These are phyloP conservation scores for Pseudoatta argentina DNA, from an alignment of 1,140 invertebrate species.

Conservation along the genomic window DNA sequence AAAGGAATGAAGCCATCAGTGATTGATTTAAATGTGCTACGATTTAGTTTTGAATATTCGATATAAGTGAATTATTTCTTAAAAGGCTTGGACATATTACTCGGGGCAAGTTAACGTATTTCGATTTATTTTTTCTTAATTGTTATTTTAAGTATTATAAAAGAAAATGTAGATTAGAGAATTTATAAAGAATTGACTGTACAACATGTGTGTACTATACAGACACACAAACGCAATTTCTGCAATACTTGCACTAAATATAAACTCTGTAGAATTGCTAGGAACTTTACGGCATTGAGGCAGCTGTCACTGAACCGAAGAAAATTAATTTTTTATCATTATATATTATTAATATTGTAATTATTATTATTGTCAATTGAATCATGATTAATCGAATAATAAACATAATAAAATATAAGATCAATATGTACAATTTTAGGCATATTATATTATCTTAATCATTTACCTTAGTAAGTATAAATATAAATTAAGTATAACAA, in stretches of 20 bases:
- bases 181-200: conserved; percentile 32
- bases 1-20: not conserved
- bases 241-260: conserved; percentile 57
- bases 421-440: conserved; percentile 75
- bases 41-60: conserved; percentile 30
- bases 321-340: conserved; percentile 84
- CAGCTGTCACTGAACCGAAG: conserved; percentile 85
- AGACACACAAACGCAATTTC: conserved; percentile 37
- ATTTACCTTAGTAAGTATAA: not conserved
- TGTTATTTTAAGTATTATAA: conserved; percentile 25
- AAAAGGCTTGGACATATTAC: conserved; percentile 5
- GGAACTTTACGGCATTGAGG: conserved; percentile 85
- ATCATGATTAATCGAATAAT: conserved; percentile 78
- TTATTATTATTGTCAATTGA: conserved; percentile 77
- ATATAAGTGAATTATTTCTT: conserved; percentile 23
- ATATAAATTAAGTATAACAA: not conserved
- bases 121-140: conserved; percentile 14
- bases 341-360: conserved; percentile 64
- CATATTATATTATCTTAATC: conserved; percentile 6
- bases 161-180: conserved; percentile 24
- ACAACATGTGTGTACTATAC: conserved; percentile 13
- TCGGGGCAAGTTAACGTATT: conserved; percentile 15
- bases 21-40: conserved; percentile 5
- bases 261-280: conserved; percentile 86
- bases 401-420: conserved; percentile 82